These are phyloP conservation scores for Eriosoma lanigerum DNA, from an alignment of 1,140 invertebrate species.

Conservation along the genomic window DNA sequence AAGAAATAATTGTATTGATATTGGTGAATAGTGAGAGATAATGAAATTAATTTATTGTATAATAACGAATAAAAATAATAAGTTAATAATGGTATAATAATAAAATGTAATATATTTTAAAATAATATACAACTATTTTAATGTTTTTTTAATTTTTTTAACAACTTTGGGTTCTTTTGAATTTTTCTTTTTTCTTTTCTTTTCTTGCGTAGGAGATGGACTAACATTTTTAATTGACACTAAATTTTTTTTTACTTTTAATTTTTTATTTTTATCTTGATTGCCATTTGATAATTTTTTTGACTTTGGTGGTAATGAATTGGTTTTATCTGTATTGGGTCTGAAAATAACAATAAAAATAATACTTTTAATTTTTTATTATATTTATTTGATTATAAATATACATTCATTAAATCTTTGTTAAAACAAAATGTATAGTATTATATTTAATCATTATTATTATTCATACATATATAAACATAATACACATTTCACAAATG, in stretches of 20 bases:
- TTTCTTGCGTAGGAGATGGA: too few relatives aligned
- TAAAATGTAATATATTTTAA: background rate
- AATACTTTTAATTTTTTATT: background rate
- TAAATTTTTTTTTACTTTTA: constrained; percentile 28
- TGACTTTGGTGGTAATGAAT: background rate
- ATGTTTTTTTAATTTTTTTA: constrained; percentile 15
- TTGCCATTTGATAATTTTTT: background rate
- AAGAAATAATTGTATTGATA: too few relatives aligned
- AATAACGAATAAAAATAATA: too few relatives aligned
- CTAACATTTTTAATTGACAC: constrained; percentile 8
- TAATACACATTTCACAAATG: too few relatives aligned
- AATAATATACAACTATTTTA: background rate
- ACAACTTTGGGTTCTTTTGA: background rate
- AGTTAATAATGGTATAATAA: background rate
- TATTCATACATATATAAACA: too few relatives aligned
- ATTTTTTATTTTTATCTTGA: background rate
- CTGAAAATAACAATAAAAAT: background rate
- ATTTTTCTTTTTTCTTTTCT: background rate
- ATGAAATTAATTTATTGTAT: too few relatives aligned
- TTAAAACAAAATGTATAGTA: too few relatives aligned
- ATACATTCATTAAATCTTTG: too few relatives aligned
- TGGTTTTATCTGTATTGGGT: background rate
- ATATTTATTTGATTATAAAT: background rate
- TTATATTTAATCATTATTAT: too few relatives aligned
- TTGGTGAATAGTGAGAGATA: too few relatives aligned